phyloP scores from a whole-genome alignment of 2,888 invertebrate species.

The Diaperis boleti region DNA sequence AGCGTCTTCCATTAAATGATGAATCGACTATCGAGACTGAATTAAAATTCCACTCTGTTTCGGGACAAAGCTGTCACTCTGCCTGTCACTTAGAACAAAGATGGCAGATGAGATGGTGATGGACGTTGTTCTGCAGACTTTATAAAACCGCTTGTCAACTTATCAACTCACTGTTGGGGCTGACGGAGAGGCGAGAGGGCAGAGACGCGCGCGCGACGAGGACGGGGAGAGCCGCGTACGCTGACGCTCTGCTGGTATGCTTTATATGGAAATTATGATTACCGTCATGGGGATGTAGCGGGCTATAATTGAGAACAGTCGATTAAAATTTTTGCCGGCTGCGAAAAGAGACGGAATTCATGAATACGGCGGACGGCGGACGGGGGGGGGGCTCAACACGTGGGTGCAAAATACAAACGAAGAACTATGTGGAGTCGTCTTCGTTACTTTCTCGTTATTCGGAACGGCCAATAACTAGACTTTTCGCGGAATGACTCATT shows the following conservation, averaged over 20 bases:
- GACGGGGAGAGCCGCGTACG: slow-evolving; percentile 28
- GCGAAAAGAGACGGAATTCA: slow-evolving; percentile 27
- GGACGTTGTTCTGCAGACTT: slow-evolving; percentile 52
- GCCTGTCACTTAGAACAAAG: slow-evolving; percentile 64
- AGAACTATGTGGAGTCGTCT: too few species aligned
- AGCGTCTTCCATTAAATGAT: slow-evolving; percentile 41
- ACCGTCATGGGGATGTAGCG: slow-evolving; percentile 41
- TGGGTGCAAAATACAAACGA: too few species aligned
- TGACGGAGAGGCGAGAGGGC: slow-evolving; percentile 29
- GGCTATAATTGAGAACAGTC: slow-evolving; percentile 43
- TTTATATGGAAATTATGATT: slow-evolving; percentile 45
- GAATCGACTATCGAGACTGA: slow-evolving; percentile 52
- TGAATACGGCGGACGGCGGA: slow-evolving; percentile 32
- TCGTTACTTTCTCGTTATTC: too few species aligned
- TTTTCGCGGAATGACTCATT: too few species aligned
- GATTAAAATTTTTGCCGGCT: slow-evolving; percentile 42
- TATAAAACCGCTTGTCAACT: slow-evolving; percentile 53
- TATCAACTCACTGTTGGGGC: slow-evolving; percentile 46
- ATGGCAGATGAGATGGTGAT: slow-evolving; percentile 61
- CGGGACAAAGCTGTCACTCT: slow-evolving; percentile 65
- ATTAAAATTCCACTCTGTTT: slow-evolving; percentile 65
- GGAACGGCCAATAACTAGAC: too few species aligned
- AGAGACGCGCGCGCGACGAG: slow-evolving; percentile 17
- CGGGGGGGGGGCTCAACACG: too few species aligned
- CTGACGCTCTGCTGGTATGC: slow-evolving; percentile 24